Evolutionary conservation across 2,888 invertebrate genomes (phyloP).

Genomic region (Lasioglossum calceatum): DNA sequence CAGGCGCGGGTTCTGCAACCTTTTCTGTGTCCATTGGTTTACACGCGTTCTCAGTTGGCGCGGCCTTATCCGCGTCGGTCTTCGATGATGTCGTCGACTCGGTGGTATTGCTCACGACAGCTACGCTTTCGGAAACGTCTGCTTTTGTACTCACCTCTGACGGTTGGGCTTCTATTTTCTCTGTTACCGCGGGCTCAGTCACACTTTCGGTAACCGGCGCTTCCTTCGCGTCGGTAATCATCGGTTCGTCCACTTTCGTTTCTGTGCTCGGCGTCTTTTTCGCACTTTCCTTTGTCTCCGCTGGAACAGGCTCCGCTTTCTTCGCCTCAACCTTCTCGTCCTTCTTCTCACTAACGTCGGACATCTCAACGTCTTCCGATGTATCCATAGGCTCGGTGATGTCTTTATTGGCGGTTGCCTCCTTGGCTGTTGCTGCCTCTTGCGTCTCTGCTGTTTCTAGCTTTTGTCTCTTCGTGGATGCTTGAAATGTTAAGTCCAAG

Average conservation of each 20-base stretch:
- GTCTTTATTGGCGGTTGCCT: conserved; percentile 17
- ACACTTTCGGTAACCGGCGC: conserved; percentile 46
- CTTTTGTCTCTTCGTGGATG: conserved; percentile 80
- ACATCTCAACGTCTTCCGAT: conserved; percentile 76
- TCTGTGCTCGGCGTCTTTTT: conserved; percentile 56
- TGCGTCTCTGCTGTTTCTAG: conserved; percentile 69
- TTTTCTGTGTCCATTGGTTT: conserved; percentile 58
- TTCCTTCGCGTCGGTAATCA: conserved; percentile 60
- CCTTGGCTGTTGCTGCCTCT: conserved; percentile 55
- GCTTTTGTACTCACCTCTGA: conserved; percentile 50
- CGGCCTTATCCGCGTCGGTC: conserved; percentile 49
- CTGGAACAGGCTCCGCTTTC: conserved; percentile 45
- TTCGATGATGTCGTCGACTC: conserved; percentile 39
- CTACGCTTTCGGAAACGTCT: conserved; percentile 48
- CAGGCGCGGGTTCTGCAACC: conserved; percentile 37
- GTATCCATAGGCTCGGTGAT: conserved; percentile 79
- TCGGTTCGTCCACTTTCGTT: conserved; percentile 48
- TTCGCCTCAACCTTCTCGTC: conserved; percentile 60
- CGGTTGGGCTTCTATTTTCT: conserved; percentile 45
- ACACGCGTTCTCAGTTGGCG: conserved; percentile 44
- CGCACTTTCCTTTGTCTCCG: conserved; percentile 29
- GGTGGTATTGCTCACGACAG: conserved; percentile 23
- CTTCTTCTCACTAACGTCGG: conserved; percentile 69
- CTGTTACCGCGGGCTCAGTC: conserved; percentile 18
- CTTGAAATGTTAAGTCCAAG: conserved; percentile 85